Evolutionary conservation across 2,888 invertebrate species (phyloP).

Genomic region (Standfussiana lucernea): DNA sequence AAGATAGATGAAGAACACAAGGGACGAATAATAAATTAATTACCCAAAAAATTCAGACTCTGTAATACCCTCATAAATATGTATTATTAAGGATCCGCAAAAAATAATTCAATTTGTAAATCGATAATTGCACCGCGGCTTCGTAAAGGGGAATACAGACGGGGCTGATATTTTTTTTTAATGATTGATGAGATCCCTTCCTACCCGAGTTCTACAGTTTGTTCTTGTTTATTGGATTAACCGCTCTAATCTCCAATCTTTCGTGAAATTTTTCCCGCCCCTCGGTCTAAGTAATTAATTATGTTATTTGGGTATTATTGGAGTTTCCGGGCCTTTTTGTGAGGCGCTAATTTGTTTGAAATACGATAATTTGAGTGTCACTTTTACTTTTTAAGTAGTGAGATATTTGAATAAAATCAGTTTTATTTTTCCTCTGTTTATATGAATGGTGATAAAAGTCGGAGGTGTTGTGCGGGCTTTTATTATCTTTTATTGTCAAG

Average conservation of each 20-base stretch:
- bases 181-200: slow-evolving; percentile 80
- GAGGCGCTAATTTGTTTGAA: slow-evolving; percentile 71
- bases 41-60: slow-evolving; percentile 6
- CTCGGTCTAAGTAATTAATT: slow-evolving; percentile 81
- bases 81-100: slow-evolving; percentile 68
- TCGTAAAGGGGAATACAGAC: slow-evolving; percentile 41
- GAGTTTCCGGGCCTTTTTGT: slow-evolving; percentile 71
- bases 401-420: slow-evolving; percentile 43
- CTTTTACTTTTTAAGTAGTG: slow-evolving; percentile 58
- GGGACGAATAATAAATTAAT: slow-evolving; percentile 19
- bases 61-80: slow-evolving; percentile 47
- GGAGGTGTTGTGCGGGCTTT: neutral
- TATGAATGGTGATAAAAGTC: slow-evolving; percentile 4
- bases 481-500: neutral
- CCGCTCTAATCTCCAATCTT: slow-evolving; percentile 80
- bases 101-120: slow-evolving; percentile 77
- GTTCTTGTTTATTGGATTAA: slow-evolving; percentile 81
- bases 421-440: slow-evolving; percentile 9
- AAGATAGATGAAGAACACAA: slow-evolving; percentile 23
- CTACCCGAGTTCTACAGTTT: slow-evolving; percentile 76
- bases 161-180: slow-evolving; percentile 71
- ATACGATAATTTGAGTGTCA: slow-evolving; percentile 65
- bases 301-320: slow-evolving; percentile 79
- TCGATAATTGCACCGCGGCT: slow-evolving; percentile 75
- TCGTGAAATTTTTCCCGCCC: slow-evolving; percentile 74